Base-by-base conservation (phyloP, 2,797 vertebrate genomes). In the Mormyrus proboscirostris region DNA sequence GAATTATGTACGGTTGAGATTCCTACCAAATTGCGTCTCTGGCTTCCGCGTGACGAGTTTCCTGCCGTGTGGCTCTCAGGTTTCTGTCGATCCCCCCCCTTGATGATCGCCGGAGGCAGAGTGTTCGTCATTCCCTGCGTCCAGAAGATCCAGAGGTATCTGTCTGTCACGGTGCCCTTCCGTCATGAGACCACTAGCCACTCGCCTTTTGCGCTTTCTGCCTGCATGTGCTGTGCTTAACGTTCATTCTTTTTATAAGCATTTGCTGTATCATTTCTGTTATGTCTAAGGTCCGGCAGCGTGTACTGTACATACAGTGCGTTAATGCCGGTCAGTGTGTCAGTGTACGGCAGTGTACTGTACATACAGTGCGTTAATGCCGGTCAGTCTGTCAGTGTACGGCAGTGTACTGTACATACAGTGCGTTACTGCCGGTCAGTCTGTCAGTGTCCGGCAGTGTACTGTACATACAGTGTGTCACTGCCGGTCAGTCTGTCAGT, bases 91-190 rank as follows among this genome's bases (percentile, higher is more conserved):
- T 97, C 97, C 86, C 97, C 97, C 83, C 98, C 98, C 2, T 91
- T 99, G 88, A 97, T 99, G 97, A 97, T 99, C 89, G 97, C 97
- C 6, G 98, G 98, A 91, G 98, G 98, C 4, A 93, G 98, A 86
- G 97, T 98, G 57, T 97, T 99, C 94, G 98, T 99, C 65, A 0
- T 98, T 6, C 98, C 98, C 0, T 98, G 97, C 86, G 90, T 99
- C 91, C 98, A 99, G 89, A 91, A 96, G 94, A 97, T 99, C 90
- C 97, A 99, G 94, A 96, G 97, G 98, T 99, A 91, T 94, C 57
- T 19, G 38, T 33, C 41, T 33, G 86, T 2, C 57, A 0, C 25
- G 38, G 14, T 5, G 2, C 7, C 51, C 33, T 19, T 87, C 4
- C 12, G n/a, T 38, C 41, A 82, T 82, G 38, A 22, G 41, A 19